Conservation (phyloP, 2,797 vertebrate genomes). For the Simalia tracyae region DNA sequence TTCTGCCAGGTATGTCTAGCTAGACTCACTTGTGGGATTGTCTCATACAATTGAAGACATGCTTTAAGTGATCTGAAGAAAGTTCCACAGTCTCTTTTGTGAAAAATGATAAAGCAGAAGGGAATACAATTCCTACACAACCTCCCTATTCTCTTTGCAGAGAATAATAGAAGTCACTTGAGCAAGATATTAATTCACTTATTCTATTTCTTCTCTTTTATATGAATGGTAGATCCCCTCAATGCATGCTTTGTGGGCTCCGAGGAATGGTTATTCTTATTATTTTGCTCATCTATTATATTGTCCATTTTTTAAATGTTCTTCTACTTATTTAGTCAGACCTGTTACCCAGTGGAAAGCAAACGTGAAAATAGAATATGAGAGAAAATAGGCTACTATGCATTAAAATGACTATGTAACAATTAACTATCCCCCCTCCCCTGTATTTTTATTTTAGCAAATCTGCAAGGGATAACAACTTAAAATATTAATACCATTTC, state of each 20-base stretch:
- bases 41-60: slow-evolving; percentile 9
- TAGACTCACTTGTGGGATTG: not conserved
- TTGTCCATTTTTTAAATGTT: not conserved
- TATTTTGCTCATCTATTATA: rapidly evolving
- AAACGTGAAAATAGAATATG: slow-evolving; percentile 1
- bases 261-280: not conserved
- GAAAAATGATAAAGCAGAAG: slow-evolving; percentile 2
- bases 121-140: slow-evolving; percentile 16
- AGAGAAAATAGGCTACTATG: not conserved
- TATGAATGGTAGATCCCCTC: not conserved
- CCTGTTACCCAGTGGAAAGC: not conserved
- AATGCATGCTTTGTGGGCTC: rapidly evolving
- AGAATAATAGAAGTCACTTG: not conserved
- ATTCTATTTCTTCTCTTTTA: slow-evolving; percentile 12
- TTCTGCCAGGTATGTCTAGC: not conserved
- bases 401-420: not conserved
- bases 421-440: not conserved
- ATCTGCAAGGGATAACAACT: not conserved
- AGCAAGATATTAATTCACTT: not conserved
- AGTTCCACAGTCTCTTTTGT: not conserved
- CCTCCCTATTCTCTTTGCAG: not conserved
- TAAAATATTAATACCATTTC: slow-evolving; percentile 8
- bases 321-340: not conserved
- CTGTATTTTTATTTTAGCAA: not conserved
- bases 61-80: slow-evolving; percentile 1